Percentiles rank a stretch among this genome's conserved stretches.
phyloP scores from a whole-genome alignment of 1,140 invertebrate species.

The Achatina immaculata region DNA sequence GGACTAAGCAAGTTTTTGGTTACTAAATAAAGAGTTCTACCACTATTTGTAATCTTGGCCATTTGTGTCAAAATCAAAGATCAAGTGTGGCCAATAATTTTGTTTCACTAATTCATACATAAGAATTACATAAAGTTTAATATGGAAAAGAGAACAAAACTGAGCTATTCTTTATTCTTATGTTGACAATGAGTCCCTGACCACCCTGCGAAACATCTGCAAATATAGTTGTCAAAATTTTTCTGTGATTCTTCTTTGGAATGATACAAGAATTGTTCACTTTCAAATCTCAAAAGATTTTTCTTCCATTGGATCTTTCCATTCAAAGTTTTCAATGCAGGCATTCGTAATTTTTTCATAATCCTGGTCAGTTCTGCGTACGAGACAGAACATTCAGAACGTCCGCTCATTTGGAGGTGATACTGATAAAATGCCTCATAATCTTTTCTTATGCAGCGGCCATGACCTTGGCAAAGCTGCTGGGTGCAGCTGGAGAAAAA shows the following conservation, averaged over 20 bases:
- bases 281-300: too few relatives aligned
- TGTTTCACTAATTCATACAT: too few relatives aligned
- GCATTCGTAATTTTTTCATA: background rate
- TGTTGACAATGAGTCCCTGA: constrained; percentile 32
- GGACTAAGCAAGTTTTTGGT: too few relatives aligned
- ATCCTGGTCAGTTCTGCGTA: background rate
- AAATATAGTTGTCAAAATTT: constrained; percentile 38
- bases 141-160: too few relatives aligned
- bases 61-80: too few relatives aligned
- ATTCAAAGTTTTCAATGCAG: background rate
- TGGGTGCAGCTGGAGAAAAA: constrained; percentile 39
- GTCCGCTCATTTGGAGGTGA: constrained; percentile 9
- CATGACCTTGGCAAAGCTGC: constrained; percentile 41
- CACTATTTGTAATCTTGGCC: too few relatives aligned
- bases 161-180: too few relatives aligned
- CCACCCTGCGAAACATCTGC: constrained; percentile 38
- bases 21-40: too few relatives aligned
- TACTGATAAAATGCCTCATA: constrained; percentile 36
- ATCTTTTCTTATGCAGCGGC: constrained; percentile 43
- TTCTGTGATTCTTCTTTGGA: background rate
- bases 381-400: background rate
- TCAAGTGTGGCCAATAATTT: too few relatives aligned
- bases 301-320: too few relatives aligned
- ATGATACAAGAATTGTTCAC: too few relatives aligned
- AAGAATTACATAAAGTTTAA: too few relatives aligned